A percentile compares a stretch with the other conserved stretches of the same genome.
phyloP scores from a whole-genome alignment of 2,888 invertebrate genomes.

The Zhengitettix transpicula region DNA sequence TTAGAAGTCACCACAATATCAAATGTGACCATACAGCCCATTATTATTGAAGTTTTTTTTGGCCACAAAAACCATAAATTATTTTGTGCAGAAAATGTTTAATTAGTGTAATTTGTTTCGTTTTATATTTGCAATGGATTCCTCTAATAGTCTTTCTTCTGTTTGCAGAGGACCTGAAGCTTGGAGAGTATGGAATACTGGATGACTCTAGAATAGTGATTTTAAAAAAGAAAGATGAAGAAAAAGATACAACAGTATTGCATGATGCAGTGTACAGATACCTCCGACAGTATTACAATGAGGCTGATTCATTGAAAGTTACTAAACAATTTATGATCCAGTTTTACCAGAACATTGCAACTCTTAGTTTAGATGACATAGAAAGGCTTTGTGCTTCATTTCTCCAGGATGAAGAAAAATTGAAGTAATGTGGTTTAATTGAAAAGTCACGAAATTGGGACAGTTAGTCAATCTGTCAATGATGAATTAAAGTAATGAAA shows the following conservation, averaged over 20 bases:
- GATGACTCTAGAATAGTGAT: background rate
- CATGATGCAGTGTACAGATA: conserved; percentile 2
- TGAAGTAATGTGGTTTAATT: background rate
- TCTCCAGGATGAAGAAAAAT: conserved; percentile 6
- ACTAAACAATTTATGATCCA: conserved; percentile 10
- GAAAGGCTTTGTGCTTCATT: conserved; percentile 10
- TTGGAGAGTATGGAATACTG: background rate
- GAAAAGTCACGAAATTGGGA: too few species aligned
- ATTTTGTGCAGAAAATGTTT: too few species aligned
- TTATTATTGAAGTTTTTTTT: too few species aligned
- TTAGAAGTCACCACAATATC: too few species aligned
- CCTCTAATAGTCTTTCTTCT: background rate
- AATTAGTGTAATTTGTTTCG: too few species aligned
- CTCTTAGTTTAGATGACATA: conserved; percentile 9
- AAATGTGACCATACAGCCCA: too few species aligned
- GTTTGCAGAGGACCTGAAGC: background rate
- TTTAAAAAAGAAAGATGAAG: conserved; percentile 1
- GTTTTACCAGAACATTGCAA: conserved; percentile 5
- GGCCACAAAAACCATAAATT: too few species aligned
- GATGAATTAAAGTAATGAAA: too few species aligned
- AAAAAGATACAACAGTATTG: background rate
- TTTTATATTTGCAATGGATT: too few species aligned
- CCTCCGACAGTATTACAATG: conserved; percentile 7
- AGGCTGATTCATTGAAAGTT: conserved; percentile 7
- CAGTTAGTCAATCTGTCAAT: too few species aligned